Conservation (phyloP, 2,113 vertebrate genomes). For the Burhinus oedicnemus region DNA sequence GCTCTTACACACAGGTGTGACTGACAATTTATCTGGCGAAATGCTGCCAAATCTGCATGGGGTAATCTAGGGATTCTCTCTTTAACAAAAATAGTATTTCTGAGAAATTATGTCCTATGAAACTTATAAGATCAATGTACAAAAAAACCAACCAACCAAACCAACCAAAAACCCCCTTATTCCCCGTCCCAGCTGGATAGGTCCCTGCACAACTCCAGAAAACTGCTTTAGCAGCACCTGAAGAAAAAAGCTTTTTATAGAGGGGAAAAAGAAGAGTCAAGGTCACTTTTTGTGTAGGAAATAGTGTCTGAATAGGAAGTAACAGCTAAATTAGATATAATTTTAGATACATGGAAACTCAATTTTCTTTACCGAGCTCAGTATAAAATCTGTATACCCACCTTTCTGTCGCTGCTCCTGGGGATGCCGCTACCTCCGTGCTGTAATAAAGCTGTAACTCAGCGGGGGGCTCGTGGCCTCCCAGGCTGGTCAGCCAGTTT, state of each 20-base stretch:
- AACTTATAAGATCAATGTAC: not conserved
- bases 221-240: constrained; percentile 3
- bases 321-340: not conserved
- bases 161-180: not conserved
- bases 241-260: not conserved
- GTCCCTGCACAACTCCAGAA: not conserved
- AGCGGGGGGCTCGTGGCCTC: not conserved
- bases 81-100: constrained; percentile 21
- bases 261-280: not conserved
- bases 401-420: not conserved
- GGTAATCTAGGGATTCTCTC: constrained; percentile 14
- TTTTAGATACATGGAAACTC: constrained; percentile 51
- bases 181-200: not conserved
- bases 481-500: not conserved
- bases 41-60: not conserved
- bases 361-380: not conserved
- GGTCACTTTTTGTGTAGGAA: not conserved
- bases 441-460: constrained; percentile 33
- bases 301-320: not conserved
- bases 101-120: constrained; percentile 42
- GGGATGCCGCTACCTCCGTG: constrained; percentile 24
- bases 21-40: not conserved
- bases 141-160: too few species aligned
- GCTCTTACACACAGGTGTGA: not conserved
- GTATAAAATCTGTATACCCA: not conserved